A percentile compares a stretch with the other conserved stretches of the same genome.
Evolutionary conservation across 2,888 invertebrate genomes (phyloP).

Genomic region (Drosophila nr. perissopoda): DNA sequence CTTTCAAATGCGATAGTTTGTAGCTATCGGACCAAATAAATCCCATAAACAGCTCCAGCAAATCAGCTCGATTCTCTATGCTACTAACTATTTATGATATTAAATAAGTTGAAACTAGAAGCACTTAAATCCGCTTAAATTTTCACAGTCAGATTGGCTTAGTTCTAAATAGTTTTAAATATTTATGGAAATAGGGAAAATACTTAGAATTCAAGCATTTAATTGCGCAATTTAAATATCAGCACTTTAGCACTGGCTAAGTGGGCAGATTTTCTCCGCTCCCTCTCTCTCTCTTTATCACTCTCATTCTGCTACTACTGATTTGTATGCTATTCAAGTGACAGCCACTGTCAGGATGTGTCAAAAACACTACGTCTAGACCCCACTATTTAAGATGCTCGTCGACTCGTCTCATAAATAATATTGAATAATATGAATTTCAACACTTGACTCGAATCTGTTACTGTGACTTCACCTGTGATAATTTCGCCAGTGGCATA

Average conservation of each 20-base stretch:
- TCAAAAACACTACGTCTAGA: slow-evolving; percentile 28
- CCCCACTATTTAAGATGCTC: slow-evolving; percentile 58
- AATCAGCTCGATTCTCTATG: slow-evolving; percentile 9
- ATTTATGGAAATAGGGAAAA: slow-evolving; percentile 44
- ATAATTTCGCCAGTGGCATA: slow-evolving; percentile 72
- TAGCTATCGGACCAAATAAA: slow-evolving; percentile 48
- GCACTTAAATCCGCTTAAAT: slow-evolving; percentile 32
- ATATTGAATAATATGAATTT: slow-evolving; percentile 60
- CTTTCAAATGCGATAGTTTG: slow-evolving; percentile 69
- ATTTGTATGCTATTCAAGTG: slow-evolving; percentile 59
- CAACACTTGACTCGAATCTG: slow-evolving; percentile 16
- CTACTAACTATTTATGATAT: not conserved
- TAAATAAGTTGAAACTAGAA: slow-evolving; percentile 2
- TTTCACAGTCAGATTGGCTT: not conserved
- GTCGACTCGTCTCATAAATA: slow-evolving; percentile 57
- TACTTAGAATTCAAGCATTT: slow-evolving; percentile 32
- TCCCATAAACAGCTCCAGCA: slow-evolving; percentile 53
- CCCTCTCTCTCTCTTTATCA: not conserved
- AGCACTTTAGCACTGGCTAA: slow-evolving; percentile 16
- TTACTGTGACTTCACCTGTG: slow-evolving; percentile 9
- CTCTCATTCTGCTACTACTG: not conserved
- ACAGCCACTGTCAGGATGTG: slow-evolving; percentile 57
- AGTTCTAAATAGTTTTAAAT: slow-evolving; percentile 26
- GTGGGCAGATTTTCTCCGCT: too few species aligned
- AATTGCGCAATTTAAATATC: slow-evolving; percentile 54